Evolutionary conservation across 2,797 vertebrate species (phyloP), one percentile per base, ranked within the genome.

Genomic region (Coilia nasus): DNA sequence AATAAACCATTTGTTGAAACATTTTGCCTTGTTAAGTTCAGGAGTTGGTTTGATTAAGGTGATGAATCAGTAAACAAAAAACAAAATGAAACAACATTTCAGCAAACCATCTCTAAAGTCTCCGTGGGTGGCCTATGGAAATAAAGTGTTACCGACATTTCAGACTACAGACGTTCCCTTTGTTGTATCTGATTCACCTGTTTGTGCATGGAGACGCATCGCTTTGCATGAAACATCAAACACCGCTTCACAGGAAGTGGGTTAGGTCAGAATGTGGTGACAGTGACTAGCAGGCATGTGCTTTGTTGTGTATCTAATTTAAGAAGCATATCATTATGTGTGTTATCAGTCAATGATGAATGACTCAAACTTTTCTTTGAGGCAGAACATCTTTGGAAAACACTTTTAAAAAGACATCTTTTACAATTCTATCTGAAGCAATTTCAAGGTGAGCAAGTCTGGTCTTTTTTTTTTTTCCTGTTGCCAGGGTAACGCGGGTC

Each of bases 401-500:
- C 10, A 2, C 10, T n/a, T 14, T 57, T 14, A 57, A 75, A 75
- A 41, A 1, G 31, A 44, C 19, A 6, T 5, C 0, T 78, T 78
- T 41, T 41, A 44, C 23, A 41, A 41, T 78, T 78, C 71, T 25
- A 78, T 78, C 21, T 78, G 71, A 78, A 78, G 35, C 71, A 35
- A 15, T 15, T 12, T 71, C 25, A 31, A 41, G 11, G 9, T 17
- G 3, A 62, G 46, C 25, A 3, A 67, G 41, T 81, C 54, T 46
- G 47, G 23, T 59, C 31, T 80, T 35, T 83, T 41, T 85, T 28
- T 67, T 41, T 86, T 82, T 89, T 86, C 75, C 57, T 54, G 54
- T 89, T 87, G 81, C 81, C 85, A 98, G 96, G 96, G 97, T 25
- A 97, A 97, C 78, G 92, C 92, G 57, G 97, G 96, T 19, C 97